Conservation (phyloP, 2,888 invertebrate genomes). For the Cerastoderma edule region DNA sequence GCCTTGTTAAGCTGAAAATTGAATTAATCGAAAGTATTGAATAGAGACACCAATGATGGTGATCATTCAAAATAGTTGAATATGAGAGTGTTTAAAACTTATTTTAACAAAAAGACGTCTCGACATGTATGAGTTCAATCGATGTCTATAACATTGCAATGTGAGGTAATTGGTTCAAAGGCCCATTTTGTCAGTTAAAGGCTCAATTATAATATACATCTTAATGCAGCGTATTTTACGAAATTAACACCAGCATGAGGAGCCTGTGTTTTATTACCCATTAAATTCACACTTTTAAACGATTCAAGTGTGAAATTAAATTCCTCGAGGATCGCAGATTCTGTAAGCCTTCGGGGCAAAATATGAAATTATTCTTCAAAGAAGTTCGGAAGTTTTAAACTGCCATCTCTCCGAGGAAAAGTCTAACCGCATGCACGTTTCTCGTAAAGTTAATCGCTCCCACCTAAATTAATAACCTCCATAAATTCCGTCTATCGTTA, state of each 20-base stretch:
- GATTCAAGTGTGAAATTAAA: slow-evolving; percentile 24
- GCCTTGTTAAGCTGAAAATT: no score
- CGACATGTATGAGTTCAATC: no score
- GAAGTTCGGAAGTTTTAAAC: slow-evolving; percentile 12
- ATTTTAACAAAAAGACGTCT: no score
- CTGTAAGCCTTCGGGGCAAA: slow-evolving; percentile 8
- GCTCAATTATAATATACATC: no score
- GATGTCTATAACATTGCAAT: no score
- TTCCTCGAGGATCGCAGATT: slow-evolving; percentile 17
- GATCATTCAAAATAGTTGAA: no score
- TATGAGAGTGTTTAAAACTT: no score
- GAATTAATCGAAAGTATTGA: no score
- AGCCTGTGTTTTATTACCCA: slow-evolving; percentile 13
- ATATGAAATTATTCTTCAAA: slow-evolving; percentile 16
- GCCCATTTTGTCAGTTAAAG: no score
- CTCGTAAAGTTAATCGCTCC: slow-evolving; percentile 22
- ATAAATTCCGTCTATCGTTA: slow-evolving; percentile 18
- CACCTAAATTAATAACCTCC: slow-evolving; percentile 15
- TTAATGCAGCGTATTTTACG: slow-evolving; percentile 9
- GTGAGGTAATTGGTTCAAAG: no score
- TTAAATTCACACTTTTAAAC: slow-evolving; percentile 24
- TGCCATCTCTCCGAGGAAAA: slow-evolving; percentile 6
- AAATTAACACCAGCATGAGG: slow-evolving; percentile 1
- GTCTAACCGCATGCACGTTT: slow-evolving; percentile 13
- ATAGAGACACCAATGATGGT: no score